Evolutionary conservation across 2,113 vertebrate species (phyloP).

Genomic region (Alligator sinensis): DNA sequence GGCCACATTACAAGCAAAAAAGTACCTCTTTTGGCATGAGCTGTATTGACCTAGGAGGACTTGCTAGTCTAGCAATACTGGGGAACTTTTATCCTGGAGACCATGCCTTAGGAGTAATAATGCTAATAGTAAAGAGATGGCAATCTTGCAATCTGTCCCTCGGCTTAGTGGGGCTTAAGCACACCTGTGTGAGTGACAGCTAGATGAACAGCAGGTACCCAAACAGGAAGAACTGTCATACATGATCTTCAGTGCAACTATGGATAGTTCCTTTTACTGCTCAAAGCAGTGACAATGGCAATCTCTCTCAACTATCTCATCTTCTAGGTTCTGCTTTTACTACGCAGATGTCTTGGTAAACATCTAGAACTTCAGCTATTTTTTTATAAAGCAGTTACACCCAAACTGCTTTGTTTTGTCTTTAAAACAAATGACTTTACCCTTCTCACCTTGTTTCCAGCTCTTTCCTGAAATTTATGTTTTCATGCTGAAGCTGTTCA

Average conservation of each 20-base stretch:
- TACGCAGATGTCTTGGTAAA: background rate
- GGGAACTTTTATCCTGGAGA: background rate
- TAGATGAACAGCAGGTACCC: too few species aligned
- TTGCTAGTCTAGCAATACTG: background rate
- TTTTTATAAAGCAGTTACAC: background rate
- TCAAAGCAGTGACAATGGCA: rapidly evolving
- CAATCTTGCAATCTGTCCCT: background rate
- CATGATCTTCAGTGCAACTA: background rate
- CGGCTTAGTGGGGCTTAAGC: background rate
- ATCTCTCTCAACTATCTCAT: background rate
- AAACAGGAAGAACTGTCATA: background rate
- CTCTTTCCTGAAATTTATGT: constrained; percentile 81
- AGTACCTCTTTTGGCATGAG: background rate
- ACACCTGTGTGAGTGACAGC: background rate
- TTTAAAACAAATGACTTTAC: background rate
- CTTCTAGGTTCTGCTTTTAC: background rate
- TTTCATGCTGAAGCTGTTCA: constrained; percentile 81
- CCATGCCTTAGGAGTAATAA: background rate
- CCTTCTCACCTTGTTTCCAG: constrained; percentile 83
- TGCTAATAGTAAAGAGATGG: background rate
- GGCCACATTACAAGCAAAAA: background rate
- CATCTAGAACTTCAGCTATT: background rate
- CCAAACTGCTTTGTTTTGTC: background rate
- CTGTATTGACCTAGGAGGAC: background rate
- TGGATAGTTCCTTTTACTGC: background rate